Conservation (phyloP, 2,113 vertebrate genomes). For the Rhabdornis inornatus region DNA sequence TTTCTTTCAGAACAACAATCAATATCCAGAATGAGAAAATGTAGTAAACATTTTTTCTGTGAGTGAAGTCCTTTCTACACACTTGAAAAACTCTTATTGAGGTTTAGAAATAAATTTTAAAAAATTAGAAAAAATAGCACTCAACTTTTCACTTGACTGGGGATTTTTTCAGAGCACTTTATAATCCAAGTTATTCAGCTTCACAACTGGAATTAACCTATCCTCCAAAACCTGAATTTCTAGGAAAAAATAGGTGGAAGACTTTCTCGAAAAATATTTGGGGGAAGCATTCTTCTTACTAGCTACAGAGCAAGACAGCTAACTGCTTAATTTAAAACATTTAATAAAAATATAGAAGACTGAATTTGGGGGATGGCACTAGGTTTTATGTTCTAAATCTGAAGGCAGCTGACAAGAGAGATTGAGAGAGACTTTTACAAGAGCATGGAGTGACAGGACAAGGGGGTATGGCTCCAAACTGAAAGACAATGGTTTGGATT, state of each 20-base stretch:
- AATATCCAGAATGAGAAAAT: background rate
- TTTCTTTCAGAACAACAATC: background rate
- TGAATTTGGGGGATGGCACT: rapidly evolving
- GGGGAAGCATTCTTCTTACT: background rate
- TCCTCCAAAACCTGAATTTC: background rate
- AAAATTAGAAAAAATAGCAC: background rate
- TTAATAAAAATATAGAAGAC: background rate
- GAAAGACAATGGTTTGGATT: background rate
- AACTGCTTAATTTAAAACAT: background rate
- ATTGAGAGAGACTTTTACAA: background rate
- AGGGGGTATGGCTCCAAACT: background rate
- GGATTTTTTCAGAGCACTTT: background rate
- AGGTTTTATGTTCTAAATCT: background rate
- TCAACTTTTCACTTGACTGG: background rate
- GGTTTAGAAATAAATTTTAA: background rate
- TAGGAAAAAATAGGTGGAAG: background rate
- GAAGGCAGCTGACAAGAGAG: background rate
- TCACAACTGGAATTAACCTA: background rate
- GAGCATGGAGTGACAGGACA: background rate
- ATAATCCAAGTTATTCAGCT: background rate
- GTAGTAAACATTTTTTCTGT: background rate
- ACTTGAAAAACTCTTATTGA: background rate
- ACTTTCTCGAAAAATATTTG: background rate
- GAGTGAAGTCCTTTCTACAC: background rate
- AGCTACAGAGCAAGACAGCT: background rate